These are phyloP conservation scores for Drosophila incognita DNA, from an alignment of 2,888 invertebrate species.

Conservation along the genomic window DNA sequence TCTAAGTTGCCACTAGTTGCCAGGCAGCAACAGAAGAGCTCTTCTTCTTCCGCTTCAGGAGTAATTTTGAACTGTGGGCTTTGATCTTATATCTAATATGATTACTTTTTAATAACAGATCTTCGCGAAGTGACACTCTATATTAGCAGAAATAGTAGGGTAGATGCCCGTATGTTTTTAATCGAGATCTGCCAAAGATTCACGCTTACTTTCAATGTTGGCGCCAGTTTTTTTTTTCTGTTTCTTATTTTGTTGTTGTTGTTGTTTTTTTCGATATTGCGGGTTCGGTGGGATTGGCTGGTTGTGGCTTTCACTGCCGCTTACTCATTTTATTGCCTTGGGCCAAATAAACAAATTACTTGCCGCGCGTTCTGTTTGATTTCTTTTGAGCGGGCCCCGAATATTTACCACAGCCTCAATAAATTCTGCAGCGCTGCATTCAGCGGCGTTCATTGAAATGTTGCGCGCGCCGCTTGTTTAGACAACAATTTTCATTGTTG, in stretches of 20 bases:
- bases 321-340: slow-evolving; percentile 76
- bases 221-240: slow-evolving; percentile 19
- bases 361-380: slow-evolving; percentile 71
- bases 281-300: slow-evolving; percentile 13
- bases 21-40: not conserved
- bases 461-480: slow-evolving; percentile 75
- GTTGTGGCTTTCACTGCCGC: slow-evolving; percentile 62
- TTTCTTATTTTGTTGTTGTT: not conserved
- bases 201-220: not conserved
- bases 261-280: slow-evolving; percentile 17
- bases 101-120: not conserved
- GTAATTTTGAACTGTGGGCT: not conserved
- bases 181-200: slow-evolving; percentile 4
- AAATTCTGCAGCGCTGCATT: slow-evolving; percentile 72
- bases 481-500: slow-evolving; percentile 79
- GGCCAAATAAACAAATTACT: slow-evolving; percentile 79
- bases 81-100: not conserved
- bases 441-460: slow-evolving; percentile 70
- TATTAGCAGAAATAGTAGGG: not conserved
- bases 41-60: not conserved
- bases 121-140: not conserved
- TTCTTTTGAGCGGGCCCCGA: slow-evolving; percentile 78
- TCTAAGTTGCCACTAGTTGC: not conserved
- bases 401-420: slow-evolving; percentile 78
- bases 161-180: not conserved